A percentile compares a stretch with the other conserved stretches of the same genome.
Evolutionary conservation across 2,888 invertebrate species (phyloP).

Genomic region (Leptopilina syphax): DNA sequence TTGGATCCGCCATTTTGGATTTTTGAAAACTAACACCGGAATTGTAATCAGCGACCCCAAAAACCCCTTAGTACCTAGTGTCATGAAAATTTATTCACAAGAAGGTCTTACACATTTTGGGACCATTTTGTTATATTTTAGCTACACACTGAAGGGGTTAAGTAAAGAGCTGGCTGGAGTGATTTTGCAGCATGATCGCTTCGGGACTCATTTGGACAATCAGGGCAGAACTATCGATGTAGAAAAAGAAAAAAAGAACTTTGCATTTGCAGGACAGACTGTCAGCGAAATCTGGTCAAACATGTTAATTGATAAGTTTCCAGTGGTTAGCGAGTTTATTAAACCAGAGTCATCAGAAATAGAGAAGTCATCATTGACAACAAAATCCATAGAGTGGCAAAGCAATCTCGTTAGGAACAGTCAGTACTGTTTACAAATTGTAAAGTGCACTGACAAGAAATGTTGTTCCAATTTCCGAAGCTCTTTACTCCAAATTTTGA

Average conservation of each 20-base stretch:
- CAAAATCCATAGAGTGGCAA: slow-evolving; percentile 33
- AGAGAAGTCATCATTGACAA: background rate
- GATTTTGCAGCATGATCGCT: slow-evolving; percentile 68
- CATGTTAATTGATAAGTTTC: slow-evolving; percentile 61
- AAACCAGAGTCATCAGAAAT: slow-evolving; percentile 22
- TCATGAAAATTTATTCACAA: too few species aligned
- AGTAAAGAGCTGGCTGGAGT: slow-evolving; percentile 62
- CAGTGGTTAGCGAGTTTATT: slow-evolving; percentile 48
- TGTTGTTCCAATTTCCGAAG: slow-evolving; percentile 13
- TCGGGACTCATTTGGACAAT: slow-evolving; percentile 65
- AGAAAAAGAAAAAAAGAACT: slow-evolving; percentile 69
- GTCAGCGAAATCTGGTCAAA: slow-evolving; percentile 66
- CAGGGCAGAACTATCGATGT: slow-evolving; percentile 64
- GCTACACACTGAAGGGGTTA: too few species aligned
- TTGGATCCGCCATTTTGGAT: too few species aligned
- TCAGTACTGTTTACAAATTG: slow-evolving; percentile 47
- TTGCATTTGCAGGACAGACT: slow-evolving; percentile 65
- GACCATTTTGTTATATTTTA: too few species aligned
- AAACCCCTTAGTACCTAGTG: too few species aligned
- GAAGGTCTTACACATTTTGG: too few species aligned
- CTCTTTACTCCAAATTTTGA: slow-evolving; percentile 24
- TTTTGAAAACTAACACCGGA: too few species aligned
- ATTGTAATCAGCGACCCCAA: too few species aligned
- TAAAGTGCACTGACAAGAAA: slow-evolving; percentile 38
- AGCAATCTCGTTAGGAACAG: slow-evolving; percentile 42